Conservation (phyloP, 2,888 invertebrate genomes). For the Ectemnius lituratus region DNA sequence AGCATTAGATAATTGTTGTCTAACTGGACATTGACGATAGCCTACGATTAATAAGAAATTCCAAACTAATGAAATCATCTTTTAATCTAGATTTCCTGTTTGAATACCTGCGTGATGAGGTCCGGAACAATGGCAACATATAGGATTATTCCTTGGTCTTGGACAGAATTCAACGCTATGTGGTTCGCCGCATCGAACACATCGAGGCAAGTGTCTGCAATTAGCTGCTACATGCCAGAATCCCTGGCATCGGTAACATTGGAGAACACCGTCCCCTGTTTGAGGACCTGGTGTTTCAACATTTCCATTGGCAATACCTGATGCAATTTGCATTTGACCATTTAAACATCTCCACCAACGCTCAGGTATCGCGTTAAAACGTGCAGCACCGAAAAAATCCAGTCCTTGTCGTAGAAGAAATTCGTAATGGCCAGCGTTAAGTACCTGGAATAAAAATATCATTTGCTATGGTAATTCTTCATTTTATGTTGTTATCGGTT, state of each 20-base stretch:
- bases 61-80: too few species aligned
- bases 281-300: conserved; percentile 57
- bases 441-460: conserved; percentile 66
- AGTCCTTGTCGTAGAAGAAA: conserved; percentile 78
- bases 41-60: conserved; percentile 55
- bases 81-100: too few species aligned
- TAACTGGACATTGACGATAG: conserved; percentile 77
- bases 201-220: conserved; percentile 77
- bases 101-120: conserved; percentile 79
- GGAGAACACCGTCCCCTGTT: conserved; percentile 77
- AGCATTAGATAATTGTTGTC: conserved; percentile 78
- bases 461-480: too few species aligned
- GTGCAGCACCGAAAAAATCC: conserved; percentile 78
- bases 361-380: conserved; percentile 76
- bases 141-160: conserved; percentile 78
- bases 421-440: conserved; percentile 77
- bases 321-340: conserved; percentile 40
- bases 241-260: conserved; percentile 80
- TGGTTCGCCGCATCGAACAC: conserved; percentile 79
- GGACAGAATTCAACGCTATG: conserved; percentile 79
- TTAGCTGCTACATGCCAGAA: conserved; percentile 80
- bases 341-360: conserved; percentile 64
- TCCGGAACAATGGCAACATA: conserved; percentile 80
- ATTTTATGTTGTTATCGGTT: background rate
- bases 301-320: conserved; percentile 31